Evolutionary conservation across 2,797 vertebrate genomes (phyloP).

Genomic region (Gymnoscopelus microlampas): DNA sequence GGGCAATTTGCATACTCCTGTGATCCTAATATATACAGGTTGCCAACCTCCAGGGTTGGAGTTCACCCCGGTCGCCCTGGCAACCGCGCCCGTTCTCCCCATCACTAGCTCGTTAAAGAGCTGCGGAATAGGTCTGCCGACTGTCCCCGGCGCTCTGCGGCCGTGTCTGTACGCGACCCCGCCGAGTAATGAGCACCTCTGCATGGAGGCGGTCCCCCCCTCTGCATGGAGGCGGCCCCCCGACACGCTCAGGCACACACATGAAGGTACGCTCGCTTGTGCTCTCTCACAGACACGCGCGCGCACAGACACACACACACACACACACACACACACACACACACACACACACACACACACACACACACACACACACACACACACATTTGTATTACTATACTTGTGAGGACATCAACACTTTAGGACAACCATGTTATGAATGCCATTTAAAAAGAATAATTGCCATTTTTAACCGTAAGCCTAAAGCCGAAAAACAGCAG

Average conservation of each 20-base stretch:
- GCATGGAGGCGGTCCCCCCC: background rate
- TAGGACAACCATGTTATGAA: too few species aligned
- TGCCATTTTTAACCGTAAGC: too few species aligned
- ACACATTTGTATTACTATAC: too few species aligned
- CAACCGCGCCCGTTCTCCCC: slow-evolving; percentile 73
- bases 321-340: slow-evolving; percentile 7
- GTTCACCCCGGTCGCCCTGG: slow-evolving; percentile 78
- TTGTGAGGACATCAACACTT: too few species aligned
- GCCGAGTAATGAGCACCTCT: slow-evolving; percentile 78
- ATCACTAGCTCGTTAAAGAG: slow-evolving; percentile 83
- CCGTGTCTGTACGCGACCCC: slow-evolving; percentile 74
- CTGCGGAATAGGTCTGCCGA: slow-evolving; percentile 76
- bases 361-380: slow-evolving; percentile 1
- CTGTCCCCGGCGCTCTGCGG: slow-evolving; percentile 73
- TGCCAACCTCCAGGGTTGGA: slow-evolving; percentile 80
- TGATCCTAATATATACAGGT: slow-evolving; percentile 85
- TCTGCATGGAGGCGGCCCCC: background rate
- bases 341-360: background rate
- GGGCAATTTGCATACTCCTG: slow-evolving; percentile 82
- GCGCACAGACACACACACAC: slow-evolving; percentile 17
- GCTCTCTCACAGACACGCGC: background rate
- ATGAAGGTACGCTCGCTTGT: background rate
- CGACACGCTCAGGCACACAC: background rate
- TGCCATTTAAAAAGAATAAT: too few species aligned
- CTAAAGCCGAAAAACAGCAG: too few species aligned